phyloP scores from a whole-genome alignment of 2,888 invertebrate species.

The Malachius bipustulatus region DNA sequence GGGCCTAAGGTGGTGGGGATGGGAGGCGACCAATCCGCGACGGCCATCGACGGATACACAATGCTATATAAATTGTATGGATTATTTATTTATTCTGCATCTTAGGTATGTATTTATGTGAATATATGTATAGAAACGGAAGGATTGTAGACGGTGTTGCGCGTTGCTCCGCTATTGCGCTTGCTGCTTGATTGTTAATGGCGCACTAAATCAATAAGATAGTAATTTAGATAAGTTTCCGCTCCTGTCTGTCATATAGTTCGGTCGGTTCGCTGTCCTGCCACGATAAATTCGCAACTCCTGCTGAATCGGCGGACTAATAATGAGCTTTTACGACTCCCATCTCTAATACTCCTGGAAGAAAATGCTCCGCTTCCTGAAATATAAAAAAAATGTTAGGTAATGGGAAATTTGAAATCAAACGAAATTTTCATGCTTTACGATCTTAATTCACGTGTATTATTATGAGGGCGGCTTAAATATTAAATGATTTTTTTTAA shows the following conservation, averaged over 20 bases:
- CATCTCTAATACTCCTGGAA: too few relatives aligned
- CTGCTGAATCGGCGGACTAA: too few relatives aligned
- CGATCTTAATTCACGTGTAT: too few relatives aligned
- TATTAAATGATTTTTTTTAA: too few relatives aligned
- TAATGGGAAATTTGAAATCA: too few relatives aligned
- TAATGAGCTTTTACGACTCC: too few relatives aligned
- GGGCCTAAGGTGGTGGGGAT: slow-evolving; percentile 27
- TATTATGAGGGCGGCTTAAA: too few relatives aligned
- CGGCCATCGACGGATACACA: slow-evolving; percentile 33
- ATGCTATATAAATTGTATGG: slow-evolving; percentile 41
- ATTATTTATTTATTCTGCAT: slow-evolving; percentile 41
- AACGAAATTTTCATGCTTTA: too few relatives aligned
- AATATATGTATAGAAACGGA: slow-evolving; percentile 34
- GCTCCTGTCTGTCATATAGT: slow-evolving; percentile 20
- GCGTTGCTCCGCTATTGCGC: slow-evolving; percentile 22
- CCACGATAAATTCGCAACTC: too few relatives aligned
- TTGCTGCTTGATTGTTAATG: slow-evolving; percentile 30
- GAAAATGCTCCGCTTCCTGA: too few relatives aligned
- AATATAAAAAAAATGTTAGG: too few relatives aligned
- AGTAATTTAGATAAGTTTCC: background rate
- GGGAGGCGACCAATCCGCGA: slow-evolving; percentile 27
- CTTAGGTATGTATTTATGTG: slow-evolving; percentile 39
- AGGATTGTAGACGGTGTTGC: slow-evolving; percentile 26
- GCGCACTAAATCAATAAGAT: slow-evolving; percentile 21
- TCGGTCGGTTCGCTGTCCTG: too few relatives aligned